Percentiles rank a stretch among this genome's conserved stretches.
Conservation (phyloP, 2,113 vertebrate species). For the Galbula dea region DNA sequence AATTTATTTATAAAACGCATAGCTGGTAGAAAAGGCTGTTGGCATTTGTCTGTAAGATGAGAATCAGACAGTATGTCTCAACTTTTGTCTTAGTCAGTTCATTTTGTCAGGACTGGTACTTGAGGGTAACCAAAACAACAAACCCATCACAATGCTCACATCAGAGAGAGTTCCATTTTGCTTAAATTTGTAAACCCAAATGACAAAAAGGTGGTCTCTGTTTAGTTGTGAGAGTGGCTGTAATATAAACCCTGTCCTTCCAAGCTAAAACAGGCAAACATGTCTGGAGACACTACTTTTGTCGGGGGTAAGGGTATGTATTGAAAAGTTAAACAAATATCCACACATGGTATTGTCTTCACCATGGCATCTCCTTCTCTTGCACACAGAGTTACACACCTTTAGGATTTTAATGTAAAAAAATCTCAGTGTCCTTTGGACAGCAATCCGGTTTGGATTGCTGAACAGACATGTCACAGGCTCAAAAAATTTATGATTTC, state of each 20-base stretch:
- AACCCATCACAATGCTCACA: too few species aligned
- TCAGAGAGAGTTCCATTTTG: too few species aligned
- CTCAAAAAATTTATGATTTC: background rate
- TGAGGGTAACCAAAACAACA: background rate
- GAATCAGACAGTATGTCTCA: background rate
- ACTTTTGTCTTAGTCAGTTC: background rate
- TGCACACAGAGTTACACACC: background rate
- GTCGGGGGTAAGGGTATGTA: too few species aligned
- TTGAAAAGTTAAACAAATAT: background rate
- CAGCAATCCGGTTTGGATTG: background rate
- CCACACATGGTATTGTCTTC: background rate
- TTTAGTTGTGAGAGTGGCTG: too few species aligned
- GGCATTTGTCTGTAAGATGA: background rate
- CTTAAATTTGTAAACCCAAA: too few species aligned
- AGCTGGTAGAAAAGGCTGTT: background rate
- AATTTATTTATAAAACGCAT: background rate
- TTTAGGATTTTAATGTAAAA: background rate
- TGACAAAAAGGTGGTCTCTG: too few species aligned
- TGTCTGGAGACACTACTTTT: too few species aligned
- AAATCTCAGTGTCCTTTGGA: background rate
- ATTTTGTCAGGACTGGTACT: background rate
- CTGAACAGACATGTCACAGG: background rate
- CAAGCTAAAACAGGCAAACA: too few species aligned
- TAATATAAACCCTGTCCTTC: too few species aligned
- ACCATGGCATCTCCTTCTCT: background rate